Percentiles rank a stretch among this genome's conserved stretches.
Conservation (phyloP, 2,888 invertebrate species). For the Podotricha telesiphe region DNA sequence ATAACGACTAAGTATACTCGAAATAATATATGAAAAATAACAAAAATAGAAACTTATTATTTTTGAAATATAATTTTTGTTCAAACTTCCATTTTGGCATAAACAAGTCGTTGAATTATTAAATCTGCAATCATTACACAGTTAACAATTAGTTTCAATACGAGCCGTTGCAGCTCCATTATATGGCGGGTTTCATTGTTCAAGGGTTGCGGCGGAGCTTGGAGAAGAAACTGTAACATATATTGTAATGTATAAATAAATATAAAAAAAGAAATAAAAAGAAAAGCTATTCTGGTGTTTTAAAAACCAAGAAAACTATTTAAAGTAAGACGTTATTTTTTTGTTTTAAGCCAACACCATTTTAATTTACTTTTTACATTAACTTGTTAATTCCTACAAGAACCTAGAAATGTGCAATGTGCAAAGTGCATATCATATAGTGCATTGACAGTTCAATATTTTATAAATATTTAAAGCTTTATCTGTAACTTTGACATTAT, state of each 20-base stretch:
- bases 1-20: not conserved
- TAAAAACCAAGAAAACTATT: not conserved
- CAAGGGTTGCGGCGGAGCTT: slow-evolving; percentile 75
- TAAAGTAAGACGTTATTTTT: not conserved
- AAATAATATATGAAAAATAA: not conserved
- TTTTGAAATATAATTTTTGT: not conserved
- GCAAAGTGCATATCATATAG: slow-evolving; percentile 10
- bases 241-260: slow-evolving; percentile 12
- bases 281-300: no score
- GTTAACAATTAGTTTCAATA: slow-evolving; percentile 1
- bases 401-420: slow-evolving; percentile 4
- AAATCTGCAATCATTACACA: slow-evolving; percentile 8
- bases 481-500: not conserved
- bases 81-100: slow-evolving; percentile 13
- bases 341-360: not conserved
- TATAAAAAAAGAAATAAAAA: not conserved
- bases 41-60: not conserved
- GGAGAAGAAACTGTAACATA: slow-evolving; percentile 73
- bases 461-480: no score
- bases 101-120: not conserved
- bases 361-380: not conserved
- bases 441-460: not conserved
- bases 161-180: slow-evolving; percentile 20
- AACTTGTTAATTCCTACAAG: not conserved
- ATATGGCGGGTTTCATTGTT: slow-evolving; percentile 46